A percentile compares a stretch with the other conserved stretches of the same genome.
Evolutionary conservation across 2,888 invertebrate species (phyloP).

Genomic region (Drosophila siamana): DNA sequence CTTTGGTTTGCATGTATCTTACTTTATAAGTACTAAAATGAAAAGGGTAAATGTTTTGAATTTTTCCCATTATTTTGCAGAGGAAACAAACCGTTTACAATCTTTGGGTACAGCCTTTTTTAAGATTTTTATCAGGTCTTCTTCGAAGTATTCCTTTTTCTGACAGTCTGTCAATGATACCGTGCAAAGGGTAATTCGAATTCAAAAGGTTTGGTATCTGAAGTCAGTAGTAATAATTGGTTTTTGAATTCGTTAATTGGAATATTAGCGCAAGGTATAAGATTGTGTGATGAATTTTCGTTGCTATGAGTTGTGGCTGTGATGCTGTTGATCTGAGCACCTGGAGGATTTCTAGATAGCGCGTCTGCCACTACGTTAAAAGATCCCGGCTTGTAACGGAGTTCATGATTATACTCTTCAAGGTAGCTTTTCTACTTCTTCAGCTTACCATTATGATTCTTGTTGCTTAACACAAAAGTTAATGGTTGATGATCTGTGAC

Average conservation of each 20-base stretch:
- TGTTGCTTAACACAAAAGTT: constrained; percentile 18
- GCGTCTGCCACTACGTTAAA: constrained; percentile 71
- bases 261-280: neutral
- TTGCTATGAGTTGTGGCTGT: neutral
- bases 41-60: neutral
- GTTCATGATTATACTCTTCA: constrained; percentile 42
- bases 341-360: constrained; percentile 31
- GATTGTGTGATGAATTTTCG: neutral
- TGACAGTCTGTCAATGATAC: neutral
- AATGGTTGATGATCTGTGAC: constrained; percentile 38
- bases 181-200: neutral
- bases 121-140: neutral
- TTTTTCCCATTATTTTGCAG: neutral
- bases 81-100: neutral
- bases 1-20: neutral
- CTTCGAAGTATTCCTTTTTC: neutral
- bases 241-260: neutral
- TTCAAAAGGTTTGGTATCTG: neutral
- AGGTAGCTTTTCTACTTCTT: constrained; percentile 47
- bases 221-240: neutral
- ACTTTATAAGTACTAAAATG: neutral
- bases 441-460: constrained; percentile 38
- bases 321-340: constrained; percentile 20
- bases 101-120: neutral
- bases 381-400: constrained; percentile 77